Base-by-base conservation (phyloP, 2,888 invertebrate genomes). In the Petrolisthes manimaculis region DNA sequence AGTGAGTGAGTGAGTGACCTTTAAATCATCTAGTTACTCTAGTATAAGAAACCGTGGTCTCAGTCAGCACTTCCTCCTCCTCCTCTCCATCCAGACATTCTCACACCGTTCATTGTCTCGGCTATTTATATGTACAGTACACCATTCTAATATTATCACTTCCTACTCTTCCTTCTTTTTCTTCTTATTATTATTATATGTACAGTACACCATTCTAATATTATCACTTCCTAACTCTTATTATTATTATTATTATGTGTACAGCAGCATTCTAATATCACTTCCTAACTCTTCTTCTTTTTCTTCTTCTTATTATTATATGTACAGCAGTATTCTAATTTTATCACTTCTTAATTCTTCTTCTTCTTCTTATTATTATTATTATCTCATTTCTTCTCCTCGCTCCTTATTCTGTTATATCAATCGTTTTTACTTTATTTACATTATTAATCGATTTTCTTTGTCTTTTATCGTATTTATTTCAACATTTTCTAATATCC, bases 301-400 rank as follows among this genome's bases (percentile, higher is more conserved):
- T n/a, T 6, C 74, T 74, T n/a, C n/a, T 74, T 12, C 18, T 12
- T 21, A 74, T 5, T 21, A 6, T 74, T n/a, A n/a, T n/a, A n/a
- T n/a, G n/a, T n/a, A n/a, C n/a, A n/a, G n/a, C n/a, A n/a, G n/a
- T n/a, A n/a, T n/a, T n/a, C n/a, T n/a, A n/a, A n/a, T n/a, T n/a
- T n/a, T 79, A 4, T 79, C 51, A 79, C 51, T 79, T 2, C 51
- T 81, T 18, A 56, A 12, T 56, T 9, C 56, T 56, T 56, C 56
- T 21, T 61, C 21, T 61, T 61, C 6, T 81, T 56, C 2, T 81
- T 81, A 55, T 56, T 81, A 55, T 81, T 81, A 61, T 81, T 81
- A 56, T 81, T 61, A 61, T 81, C 24, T n/a, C 37, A 24, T 24
- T 79, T 51, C 12, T 79, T 79, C 12, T 79, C n/a, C 9, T 79